phyloP scores from a whole-genome alignment of 1,140 invertebrate genomes.

The Achroia grisella region DNA sequence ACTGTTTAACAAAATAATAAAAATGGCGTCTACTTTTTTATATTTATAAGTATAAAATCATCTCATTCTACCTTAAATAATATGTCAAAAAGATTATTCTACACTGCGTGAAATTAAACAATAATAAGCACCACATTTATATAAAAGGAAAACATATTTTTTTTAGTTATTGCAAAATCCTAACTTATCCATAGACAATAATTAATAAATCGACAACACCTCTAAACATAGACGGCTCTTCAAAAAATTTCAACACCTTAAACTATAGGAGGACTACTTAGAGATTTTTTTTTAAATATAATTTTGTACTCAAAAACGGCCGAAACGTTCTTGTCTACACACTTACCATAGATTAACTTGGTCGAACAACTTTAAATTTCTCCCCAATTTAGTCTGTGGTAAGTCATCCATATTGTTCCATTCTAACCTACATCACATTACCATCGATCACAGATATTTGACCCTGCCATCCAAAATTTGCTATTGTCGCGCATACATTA shows the following conservation, averaged over 20 bases:
- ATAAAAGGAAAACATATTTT: neutral
- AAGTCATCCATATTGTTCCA: neutral
- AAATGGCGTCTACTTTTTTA: too few species aligned
- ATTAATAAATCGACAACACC: neutral
- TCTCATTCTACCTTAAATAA: too few species aligned
- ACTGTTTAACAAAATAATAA: too few species aligned
- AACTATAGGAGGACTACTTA: neutral
- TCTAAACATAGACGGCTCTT: neutral
- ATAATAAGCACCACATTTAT: neutral
- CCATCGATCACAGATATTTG: conserved; percentile 2
- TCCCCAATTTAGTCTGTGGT: neutral
- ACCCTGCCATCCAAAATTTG: neutral
- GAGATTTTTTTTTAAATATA: conserved; percentile 1
- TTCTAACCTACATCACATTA: conserved; percentile 4
- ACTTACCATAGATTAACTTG: neutral
- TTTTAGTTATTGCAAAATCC: neutral
- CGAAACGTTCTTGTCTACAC: conserved; percentile 1
- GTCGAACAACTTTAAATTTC: neutral
- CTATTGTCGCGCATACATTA: neutral
- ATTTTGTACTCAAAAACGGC: conserved; percentile 3
- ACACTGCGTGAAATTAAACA: neutral
- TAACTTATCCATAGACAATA: neutral
- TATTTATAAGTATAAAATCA: too few species aligned
- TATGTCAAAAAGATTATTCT: neutral
- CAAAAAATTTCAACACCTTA: neutral